Percentiles rank a stretch among this genome's conserved stretches.
These are phyloP conservation scores for Euplagia quadripunctaria DNA, from an alignment of 2,888 invertebrate species.

Conservation along the genomic window DNA sequence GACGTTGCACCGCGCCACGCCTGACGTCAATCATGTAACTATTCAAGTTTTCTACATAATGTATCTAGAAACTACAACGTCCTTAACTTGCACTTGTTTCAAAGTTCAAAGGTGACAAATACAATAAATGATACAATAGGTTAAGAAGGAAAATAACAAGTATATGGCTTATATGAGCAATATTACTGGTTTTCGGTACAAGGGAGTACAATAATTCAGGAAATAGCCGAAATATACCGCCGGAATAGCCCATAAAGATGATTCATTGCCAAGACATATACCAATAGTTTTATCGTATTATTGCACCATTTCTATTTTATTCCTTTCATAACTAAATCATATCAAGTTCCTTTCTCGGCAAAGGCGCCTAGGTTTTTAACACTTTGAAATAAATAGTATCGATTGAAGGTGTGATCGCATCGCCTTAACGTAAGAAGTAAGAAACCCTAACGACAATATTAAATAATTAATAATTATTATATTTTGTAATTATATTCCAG, in stretches of 20 bases:
- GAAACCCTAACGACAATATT: too few relatives aligned
- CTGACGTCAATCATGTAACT: too few relatives aligned
- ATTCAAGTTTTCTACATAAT: too few relatives aligned
- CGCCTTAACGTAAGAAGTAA: too few relatives aligned
- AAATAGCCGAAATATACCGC: slow-evolving; percentile 79
- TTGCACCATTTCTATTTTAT: slow-evolving; percentile 48
- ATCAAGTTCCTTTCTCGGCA: slow-evolving; percentile 19
- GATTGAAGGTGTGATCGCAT: too few relatives aligned
- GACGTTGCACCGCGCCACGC: too few relatives aligned
- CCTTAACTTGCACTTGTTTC: neutral
- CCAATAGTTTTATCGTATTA: slow-evolving; percentile 77
- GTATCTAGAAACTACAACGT: too few relatives aligned
- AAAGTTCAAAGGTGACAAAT: slow-evolving; percentile 7
- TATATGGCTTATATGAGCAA: slow-evolving; percentile 27
- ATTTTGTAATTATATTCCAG: too few relatives aligned
- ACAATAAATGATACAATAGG: slow-evolving; percentile 6
- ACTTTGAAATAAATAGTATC: too few relatives aligned
- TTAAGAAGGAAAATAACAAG: slow-evolving; percentile 27
- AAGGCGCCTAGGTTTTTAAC: neutral
- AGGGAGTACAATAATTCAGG: slow-evolving; percentile 69
- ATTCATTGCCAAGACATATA: slow-evolving; percentile 71
- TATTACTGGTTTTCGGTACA: slow-evolving; percentile 34
- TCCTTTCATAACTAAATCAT: slow-evolving; percentile 42
- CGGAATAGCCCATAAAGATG: slow-evolving; percentile 83
- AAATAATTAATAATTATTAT: too few relatives aligned